Conservation (phyloP, 2,888 invertebrate species). For the Macaria notata region DNA sequence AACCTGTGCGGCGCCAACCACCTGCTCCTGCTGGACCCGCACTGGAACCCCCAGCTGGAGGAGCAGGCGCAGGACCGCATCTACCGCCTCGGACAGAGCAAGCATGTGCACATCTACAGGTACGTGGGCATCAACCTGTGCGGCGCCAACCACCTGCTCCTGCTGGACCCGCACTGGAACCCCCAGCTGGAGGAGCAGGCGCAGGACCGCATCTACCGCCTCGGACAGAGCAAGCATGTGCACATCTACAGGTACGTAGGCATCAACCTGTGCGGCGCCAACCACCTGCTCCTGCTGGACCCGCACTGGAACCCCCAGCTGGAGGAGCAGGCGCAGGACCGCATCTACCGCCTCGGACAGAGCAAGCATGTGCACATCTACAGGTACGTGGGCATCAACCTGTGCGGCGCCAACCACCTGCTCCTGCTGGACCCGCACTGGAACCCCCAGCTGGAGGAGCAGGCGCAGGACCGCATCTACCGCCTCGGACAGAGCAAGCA, state of each 20-base stretch:
- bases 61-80: conserved; percentile 97
- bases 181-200: conserved; percentile 97
- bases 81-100: conserved; percentile 94
- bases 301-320: conserved; percentile 99
- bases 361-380: conserved; percentile 87
- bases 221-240: conserved; percentile 93
- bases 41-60: conserved; percentile 99
- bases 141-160: conserved; percentile 94
- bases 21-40: conserved; percentile 93
- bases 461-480: conserved; percentile 97
- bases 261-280: conserved; percentile 88
- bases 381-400: conserved; percentile 15
- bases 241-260: conserved; percentile 76
- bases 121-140: conserved; percentile 52
- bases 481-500: conserved; percentile 92
- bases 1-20: conserved; percentile 97
- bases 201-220: conserved; percentile 95
- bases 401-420: conserved; percentile 93
- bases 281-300: conserved; percentile 94
- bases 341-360: conserved; percentile 96
- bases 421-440: conserved; percentile 96
- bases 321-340: conserved; percentile 96
- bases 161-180: conserved; percentile 98
- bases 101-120: conserved; percentile 85
- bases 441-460: conserved; percentile 98